Conservation (phyloP, 1,140 invertebrate species). For the Lepidotrigona ventralis region DNA sequence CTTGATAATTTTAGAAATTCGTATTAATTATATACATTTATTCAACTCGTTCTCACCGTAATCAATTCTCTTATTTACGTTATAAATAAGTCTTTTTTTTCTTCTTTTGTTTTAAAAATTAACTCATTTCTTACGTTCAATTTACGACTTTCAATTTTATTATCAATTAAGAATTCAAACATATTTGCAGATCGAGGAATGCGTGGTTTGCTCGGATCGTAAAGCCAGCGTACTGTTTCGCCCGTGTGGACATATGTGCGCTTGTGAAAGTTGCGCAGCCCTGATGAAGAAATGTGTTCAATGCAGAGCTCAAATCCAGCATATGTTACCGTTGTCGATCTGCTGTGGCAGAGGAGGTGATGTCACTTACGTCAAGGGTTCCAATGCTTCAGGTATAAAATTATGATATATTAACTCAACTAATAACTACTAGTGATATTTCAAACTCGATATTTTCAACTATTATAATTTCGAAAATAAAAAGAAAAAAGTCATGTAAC, state of each 20-base stretch:
- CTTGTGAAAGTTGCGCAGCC: slow-evolving; percentile 94
- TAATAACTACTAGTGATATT: too few relatives aligned
- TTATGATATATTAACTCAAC: not conserved
- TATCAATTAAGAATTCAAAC: not conserved
- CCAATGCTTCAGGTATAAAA: slow-evolving; percentile 63
- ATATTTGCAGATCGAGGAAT: slow-evolving; percentile 92
- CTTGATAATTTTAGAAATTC: not conserved
- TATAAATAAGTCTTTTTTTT: not conserved
- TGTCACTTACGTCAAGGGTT: slow-evolving; percentile 70
- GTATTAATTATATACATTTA: not conserved
- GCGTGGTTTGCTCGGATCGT: slow-evolving; percentile 96
- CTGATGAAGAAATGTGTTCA: slow-evolving; percentile 98
- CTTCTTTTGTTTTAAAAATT: not conserved
- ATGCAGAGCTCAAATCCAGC: slow-evolving; percentile 93
- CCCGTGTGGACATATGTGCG: slow-evolving; percentile 97
- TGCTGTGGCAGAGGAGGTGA: slow-evolving; percentile 83
- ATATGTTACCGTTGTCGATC: slow-evolving; percentile 86
- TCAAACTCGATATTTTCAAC: too few relatives aligned
- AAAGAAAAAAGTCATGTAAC: too few relatives aligned
- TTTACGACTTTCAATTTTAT: not conserved
- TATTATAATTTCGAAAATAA: too few relatives aligned
- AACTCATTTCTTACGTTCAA: too few relatives aligned
- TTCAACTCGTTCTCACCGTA: not conserved
- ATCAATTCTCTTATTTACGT: not conserved
- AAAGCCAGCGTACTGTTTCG: slow-evolving; percentile 94